These are phyloP conservation scores for Mactromeris polynyma DNA, from an alignment of 2,888 invertebrate species.

Conservation along the genomic window DNA sequence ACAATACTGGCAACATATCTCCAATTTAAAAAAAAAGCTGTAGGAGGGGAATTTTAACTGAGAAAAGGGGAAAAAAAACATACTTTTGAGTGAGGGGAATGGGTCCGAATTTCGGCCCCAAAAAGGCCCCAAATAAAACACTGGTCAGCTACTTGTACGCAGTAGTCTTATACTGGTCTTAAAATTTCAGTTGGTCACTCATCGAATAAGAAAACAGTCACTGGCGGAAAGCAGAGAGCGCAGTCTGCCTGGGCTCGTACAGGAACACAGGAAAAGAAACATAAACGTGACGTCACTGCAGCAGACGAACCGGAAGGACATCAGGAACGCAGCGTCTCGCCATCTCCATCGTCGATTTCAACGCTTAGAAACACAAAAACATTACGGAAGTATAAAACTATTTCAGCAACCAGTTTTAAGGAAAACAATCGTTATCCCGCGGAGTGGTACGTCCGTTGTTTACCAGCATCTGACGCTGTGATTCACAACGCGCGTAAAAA, in stretches of 20 bases:
- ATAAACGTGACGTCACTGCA: neutral
- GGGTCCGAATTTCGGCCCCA: no score
- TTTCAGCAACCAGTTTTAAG: constrained; percentile 57
- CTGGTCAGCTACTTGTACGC: no score
- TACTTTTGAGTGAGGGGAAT: no score
- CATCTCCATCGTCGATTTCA: constrained; percentile 41
- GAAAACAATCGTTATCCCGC: constrained; percentile 68
- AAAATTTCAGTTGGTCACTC: constrained; percentile 29
- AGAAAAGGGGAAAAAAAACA: no score
- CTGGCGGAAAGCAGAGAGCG: constrained; percentile 36
- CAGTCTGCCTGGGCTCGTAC: constrained; percentile 55
- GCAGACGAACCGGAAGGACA: neutral
- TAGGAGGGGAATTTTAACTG: no score
- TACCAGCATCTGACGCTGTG: constrained; percentile 73
- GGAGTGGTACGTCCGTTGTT: constrained; percentile 72
- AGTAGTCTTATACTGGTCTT: no score
- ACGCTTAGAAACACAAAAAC: constrained; percentile 56
- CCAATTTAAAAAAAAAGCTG: no score
- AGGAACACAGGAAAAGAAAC: constrained; percentile 14
- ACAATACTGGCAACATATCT: no score
- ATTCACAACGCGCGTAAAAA: constrained; percentile 63
- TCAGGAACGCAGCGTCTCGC: constrained; percentile 25
- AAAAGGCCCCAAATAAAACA: no score
- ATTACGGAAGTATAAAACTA: constrained; percentile 49
- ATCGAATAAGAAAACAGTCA: constrained; percentile 24